These are phyloP conservation scores for Pseudoatta argentina DNA, from an alignment of 1,140 invertebrate species.

Conservation along the genomic window DNA sequence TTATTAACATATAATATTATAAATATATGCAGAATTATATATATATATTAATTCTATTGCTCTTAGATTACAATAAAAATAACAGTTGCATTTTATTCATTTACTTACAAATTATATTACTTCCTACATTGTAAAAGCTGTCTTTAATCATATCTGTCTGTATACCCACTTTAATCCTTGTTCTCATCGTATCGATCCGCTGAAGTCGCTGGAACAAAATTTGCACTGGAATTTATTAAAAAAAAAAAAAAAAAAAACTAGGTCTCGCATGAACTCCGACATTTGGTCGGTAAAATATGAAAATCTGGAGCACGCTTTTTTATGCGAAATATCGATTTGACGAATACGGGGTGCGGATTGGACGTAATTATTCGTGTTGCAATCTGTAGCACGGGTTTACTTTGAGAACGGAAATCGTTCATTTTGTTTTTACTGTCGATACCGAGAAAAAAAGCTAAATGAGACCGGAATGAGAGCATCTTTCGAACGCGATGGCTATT, in stretches of 20 bases:
- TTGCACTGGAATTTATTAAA: constrained; percentile 36
- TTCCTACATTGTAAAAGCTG: neutral
- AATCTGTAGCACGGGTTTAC: constrained; percentile 10
- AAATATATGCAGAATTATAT: too few relatives aligned
- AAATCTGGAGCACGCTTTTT: constrained; percentile 51
- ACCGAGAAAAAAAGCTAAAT: neutral
- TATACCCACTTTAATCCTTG: neutral
- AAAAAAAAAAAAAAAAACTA: constrained; percentile 15
- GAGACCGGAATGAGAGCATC: neutral
- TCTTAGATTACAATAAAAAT: neutral
- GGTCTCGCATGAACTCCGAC: constrained; percentile 26
- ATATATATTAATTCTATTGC: too few relatives aligned
- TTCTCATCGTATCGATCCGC: constrained; percentile 18
- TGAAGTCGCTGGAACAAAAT: neutral
- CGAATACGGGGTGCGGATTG: constrained; percentile 14
- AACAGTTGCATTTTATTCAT: neutral
- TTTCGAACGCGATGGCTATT: neutral
- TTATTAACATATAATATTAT: too few relatives aligned
- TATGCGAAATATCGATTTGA: constrained; percentile 53
- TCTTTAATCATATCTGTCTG: constrained; percentile 8
- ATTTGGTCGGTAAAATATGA: constrained; percentile 57
- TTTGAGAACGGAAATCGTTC: constrained; percentile 51
- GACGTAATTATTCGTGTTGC: constrained; percentile 56
- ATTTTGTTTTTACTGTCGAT: constrained; percentile 45
- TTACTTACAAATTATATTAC: neutral